Conservation (phyloP, 2,888 invertebrate species). For the Tholera decimalis region DNA sequence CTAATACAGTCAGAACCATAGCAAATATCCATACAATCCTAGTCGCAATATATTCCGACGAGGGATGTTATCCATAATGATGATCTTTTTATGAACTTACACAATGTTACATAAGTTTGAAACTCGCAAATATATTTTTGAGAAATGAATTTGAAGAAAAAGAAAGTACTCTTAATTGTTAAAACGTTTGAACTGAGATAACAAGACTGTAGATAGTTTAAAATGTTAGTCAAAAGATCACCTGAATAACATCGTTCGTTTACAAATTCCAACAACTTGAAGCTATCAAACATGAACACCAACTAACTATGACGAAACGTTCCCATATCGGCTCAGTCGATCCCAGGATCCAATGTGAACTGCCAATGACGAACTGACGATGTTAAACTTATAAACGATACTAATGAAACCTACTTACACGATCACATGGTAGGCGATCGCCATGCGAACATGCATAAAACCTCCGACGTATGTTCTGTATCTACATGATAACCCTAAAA, state of each 20-base stretch:
- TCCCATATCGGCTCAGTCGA: constrained; percentile 16
- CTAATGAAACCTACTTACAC: constrained; percentile 66
- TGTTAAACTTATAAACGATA: constrained; percentile 66
- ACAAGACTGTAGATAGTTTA: constrained; percentile 3
- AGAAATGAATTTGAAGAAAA: constrained; percentile 22
- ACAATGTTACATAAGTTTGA: constrained; percentile 15
- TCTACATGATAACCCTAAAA: constrained; percentile 77
- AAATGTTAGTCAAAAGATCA: constrained; percentile 12
- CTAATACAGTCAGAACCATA: constrained; percentile 70
- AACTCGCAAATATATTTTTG: constrained; percentile 29
- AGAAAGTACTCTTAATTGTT: constrained; percentile 29
- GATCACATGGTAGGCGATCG: constrained; percentile 57
- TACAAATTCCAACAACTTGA: constrained; percentile 36
- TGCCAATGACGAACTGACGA: constrained; percentile 70
- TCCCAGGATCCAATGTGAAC: constrained; percentile 62
- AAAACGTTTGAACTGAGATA: constrained; percentile 12
- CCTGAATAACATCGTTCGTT: constrained; percentile 47
- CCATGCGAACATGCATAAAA: constrained; percentile 61
- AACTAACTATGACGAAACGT: constrained; percentile 31
- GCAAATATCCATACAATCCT: constrained; percentile 50
- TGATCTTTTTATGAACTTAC: constrained; percentile 8
- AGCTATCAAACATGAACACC: constrained; percentile 50
- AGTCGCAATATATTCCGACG: constrained; percentile 48
- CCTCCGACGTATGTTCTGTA: constrained; percentile 58
- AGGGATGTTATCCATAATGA: constrained; percentile 40